These are phyloP conservation scores for Euwallacea similis DNA, from an alignment of 1,140 invertebrate species.

Conservation along the genomic window DNA sequence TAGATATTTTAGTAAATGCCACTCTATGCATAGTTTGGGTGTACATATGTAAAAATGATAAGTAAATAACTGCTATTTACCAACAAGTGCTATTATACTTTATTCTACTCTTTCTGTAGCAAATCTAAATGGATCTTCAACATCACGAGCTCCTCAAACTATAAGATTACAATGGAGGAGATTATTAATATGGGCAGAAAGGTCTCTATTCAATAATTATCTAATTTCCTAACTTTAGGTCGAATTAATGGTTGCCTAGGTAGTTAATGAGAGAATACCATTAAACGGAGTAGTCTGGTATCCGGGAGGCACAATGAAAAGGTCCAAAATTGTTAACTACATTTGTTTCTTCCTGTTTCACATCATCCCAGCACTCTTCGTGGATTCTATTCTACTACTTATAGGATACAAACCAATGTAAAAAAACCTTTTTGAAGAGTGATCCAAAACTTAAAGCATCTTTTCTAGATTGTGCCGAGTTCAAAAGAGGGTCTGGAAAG, in stretches of 20 bases:
- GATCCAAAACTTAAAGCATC: background rate
- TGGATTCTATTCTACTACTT: slow-evolving; percentile 74
- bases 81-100: too few species aligned
- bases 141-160: slow-evolving; percentile 73
- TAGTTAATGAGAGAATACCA: slow-evolving; percentile 71
- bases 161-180: slow-evolving; percentile 81
- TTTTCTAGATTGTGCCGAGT: slow-evolving; percentile 68
- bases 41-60: too few species aligned
- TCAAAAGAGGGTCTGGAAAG: slow-evolving; percentile 75
- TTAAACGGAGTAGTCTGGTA: slow-evolving; percentile 84
- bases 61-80: too few species aligned
- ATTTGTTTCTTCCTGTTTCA: slow-evolving; percentile 83
- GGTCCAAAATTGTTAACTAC: slow-evolving; percentile 71
- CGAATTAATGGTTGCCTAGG: slow-evolving; percentile 38
- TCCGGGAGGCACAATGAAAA: slow-evolving; percentile 87
- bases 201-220: slow-evolving; percentile 12
- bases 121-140: slow-evolving; percentile 63
- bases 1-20: slow-evolving; percentile 79
- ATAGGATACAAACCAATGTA: slow-evolving; percentile 82
- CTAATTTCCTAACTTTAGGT: background rate
- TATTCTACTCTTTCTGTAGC: slow-evolving; percentile 5
- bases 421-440: slow-evolving; percentile 36
- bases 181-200: slow-evolving; percentile 81
- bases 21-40: slow-evolving; percentile 50
- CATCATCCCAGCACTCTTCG: slow-evolving; percentile 78